Evolutionary conservation across 1,140 invertebrate genomes (phyloP).

Genomic region (Aphaenogaster floridana): DNA sequence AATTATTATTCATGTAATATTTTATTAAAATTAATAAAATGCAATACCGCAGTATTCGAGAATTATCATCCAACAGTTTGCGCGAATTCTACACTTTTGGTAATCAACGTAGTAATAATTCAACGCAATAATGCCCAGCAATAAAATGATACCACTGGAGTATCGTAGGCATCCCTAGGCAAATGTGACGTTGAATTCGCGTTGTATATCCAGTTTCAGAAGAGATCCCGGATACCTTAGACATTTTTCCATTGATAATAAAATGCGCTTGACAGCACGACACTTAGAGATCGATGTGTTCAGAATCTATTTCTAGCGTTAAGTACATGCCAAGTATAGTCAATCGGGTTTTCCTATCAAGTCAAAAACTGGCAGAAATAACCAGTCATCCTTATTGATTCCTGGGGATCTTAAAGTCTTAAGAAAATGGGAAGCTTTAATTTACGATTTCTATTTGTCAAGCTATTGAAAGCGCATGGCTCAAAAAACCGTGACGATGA

Average conservation of each 20-base stretch:
- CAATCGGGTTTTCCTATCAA: slow-evolving; percentile 38
- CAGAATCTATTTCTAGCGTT: slow-evolving; percentile 74
- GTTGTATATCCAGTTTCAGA: background rate
- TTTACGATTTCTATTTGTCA: background rate
- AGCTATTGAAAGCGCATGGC: background rate
- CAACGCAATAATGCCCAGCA: background rate
- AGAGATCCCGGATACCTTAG: slow-evolving; percentile 47
- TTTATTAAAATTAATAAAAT: background rate
- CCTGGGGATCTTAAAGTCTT: background rate
- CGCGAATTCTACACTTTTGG: background rate
- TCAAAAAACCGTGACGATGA: slow-evolving; percentile 17
- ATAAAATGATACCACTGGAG: background rate
- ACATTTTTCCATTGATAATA: slow-evolving; percentile 69
- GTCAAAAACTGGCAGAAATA: background rate
- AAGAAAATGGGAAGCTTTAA: background rate
- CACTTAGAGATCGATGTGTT: slow-evolving; percentile 77
- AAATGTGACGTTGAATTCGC: background rate
- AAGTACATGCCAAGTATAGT: slow-evolving; percentile 67
- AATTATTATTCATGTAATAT: slow-evolving; percentile 27
- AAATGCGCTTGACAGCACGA: slow-evolving; percentile 73
- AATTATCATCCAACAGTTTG: background rate
- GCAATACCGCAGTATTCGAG: background rate
- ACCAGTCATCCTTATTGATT: background rate
- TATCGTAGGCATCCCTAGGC: slow-evolving; percentile 28
- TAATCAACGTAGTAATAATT: background rate